These are phyloP conservation scores for Gryllus bimaculatus DNA, from an alignment of 1,140 invertebrate species.

Conservation along the genomic window DNA sequence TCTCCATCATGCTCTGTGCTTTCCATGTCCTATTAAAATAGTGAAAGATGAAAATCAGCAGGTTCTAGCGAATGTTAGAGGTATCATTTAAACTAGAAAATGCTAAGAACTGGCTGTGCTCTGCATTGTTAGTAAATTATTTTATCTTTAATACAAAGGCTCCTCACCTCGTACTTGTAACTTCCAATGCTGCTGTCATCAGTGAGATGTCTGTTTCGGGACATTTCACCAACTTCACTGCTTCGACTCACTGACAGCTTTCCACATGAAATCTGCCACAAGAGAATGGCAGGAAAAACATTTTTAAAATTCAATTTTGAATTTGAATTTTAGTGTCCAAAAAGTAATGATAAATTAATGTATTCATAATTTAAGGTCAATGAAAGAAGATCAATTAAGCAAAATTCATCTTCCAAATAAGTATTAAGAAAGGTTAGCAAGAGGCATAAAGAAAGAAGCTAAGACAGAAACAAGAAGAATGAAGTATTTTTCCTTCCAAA, in stretches of 20 bases:
- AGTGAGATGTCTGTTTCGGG: conserved; percentile 49
- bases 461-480: too few relatives aligned
- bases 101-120: not conserved
- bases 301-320: too few relatives aligned
- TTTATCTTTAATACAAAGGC: conserved; percentile 23
- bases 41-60: too few relatives aligned
- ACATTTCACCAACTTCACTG: conserved; percentile 37
- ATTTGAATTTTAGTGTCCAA: too few relatives aligned
- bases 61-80: not conserved
- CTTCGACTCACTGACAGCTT: conserved; percentile 39
- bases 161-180: conserved; percentile 56
- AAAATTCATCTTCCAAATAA: too few relatives aligned
- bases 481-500: too few relatives aligned
- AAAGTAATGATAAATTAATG: too few relatives aligned
- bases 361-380: too few relatives aligned
- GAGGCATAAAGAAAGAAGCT: too few relatives aligned
- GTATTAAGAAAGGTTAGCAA: too few relatives aligned
- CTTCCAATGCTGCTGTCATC: conserved; percentile 61
- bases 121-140: not conserved
- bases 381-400: too few relatives aligned
- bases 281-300: not conserved
- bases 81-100: not conserved
- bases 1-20: conserved; percentile 78
- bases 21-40: conserved; percentile 48
- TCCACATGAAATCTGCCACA: conserved; percentile 32